Base-by-base conservation (phyloP, 2,888 invertebrate species). In the Noctua janthe region DNA sequence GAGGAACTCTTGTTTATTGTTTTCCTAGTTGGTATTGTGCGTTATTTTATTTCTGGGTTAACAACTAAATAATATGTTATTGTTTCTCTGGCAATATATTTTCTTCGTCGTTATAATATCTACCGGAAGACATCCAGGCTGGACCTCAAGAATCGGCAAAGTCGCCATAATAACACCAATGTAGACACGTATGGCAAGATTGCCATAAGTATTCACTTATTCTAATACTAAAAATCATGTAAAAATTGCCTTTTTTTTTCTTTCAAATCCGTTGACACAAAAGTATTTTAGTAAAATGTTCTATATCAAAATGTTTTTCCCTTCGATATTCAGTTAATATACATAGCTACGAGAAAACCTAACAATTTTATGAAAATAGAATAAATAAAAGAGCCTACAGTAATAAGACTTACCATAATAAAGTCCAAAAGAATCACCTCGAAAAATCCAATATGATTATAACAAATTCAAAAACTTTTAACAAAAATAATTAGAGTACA, bases 371-470 rank as follows among this genome's bases (percentile, higher is more conserved):
- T 43, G 23, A 67, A 39, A 67, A 23, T 23, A 67, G 35, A 11
- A 23, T 13, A 43, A 43, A 67, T 43, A 67, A 66, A 66, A 43
- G 2, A 43, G 23, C 43, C 29, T 62, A 64, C 35, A 64, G 64
- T 20, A 64, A 20, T 35, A n/a, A n/a, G 23, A 76, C 76, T 90
- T 35, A 90, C 90, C 90, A 90, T 90, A 89, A 75, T 90, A 83
- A 87, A 87, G 83, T 90, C 91, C 89, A 81, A 83, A 81, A 47
- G 13, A 69, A 78, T 78, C 78, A 84, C 80, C 80, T 80, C 69
- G 69, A 89, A 84, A 81, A 89, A 90, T 90, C 89, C 89, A 90
- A 87, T 84, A 71, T 75, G 85, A 81, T 81, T 90, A 83, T 64
- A 90, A 85, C 90, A 82, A 71, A 78, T 86, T 74, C 83, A 89